Base-by-base conservation (phyloP, 2,113 vertebrate genomes). In the Erinaceus europaeus region DNA sequence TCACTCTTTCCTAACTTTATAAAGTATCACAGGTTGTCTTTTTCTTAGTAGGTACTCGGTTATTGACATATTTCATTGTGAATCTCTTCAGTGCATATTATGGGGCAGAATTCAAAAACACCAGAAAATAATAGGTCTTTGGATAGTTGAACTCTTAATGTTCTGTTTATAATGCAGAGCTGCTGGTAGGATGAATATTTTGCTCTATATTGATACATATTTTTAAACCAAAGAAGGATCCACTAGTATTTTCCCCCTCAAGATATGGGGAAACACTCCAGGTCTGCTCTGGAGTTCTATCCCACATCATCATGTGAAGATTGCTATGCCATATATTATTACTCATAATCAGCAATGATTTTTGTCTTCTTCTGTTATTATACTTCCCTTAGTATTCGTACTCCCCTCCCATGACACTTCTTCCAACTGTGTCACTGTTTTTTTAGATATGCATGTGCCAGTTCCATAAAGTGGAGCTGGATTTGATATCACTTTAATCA, bases 381-480 rank as follows among this genome's bases (percentile, higher is more conserved):
- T 34, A 50, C 69, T 14, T 73, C 44, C 52, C 55, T 84, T 2
- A 27, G 62, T 40, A 14, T 65, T 4, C 48, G 84, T 57, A 76
- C 80, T 76, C 87, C 46, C 52, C 55, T 80, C 13, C 67, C 67
- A 36, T 80, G 62, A 90, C 34, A 76, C 38, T 81, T 84, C 44
- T 53, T 53, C 57, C 64, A 79, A 73, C 34, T 42, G 77, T 62
- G 40, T 69, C 34, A 38, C 32, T 61, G 57, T 32, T 62, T 9
- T 59, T 71, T 27, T 44, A 80, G 27, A 38, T 67, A 6, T 42
- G 9, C 42, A 42, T n/a, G 46, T 8, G 79, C 50, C 32, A 53
- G 5, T 69, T 74, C 23, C 48, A 76, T 32, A n/a, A 76, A 67
- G 34, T 29, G 48, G 91, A 87, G 21, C 57, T 87, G 32, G 62